phyloP scores from a whole-genome alignment of 2,888 invertebrate species.

The Silvanus unidentatus region DNA sequence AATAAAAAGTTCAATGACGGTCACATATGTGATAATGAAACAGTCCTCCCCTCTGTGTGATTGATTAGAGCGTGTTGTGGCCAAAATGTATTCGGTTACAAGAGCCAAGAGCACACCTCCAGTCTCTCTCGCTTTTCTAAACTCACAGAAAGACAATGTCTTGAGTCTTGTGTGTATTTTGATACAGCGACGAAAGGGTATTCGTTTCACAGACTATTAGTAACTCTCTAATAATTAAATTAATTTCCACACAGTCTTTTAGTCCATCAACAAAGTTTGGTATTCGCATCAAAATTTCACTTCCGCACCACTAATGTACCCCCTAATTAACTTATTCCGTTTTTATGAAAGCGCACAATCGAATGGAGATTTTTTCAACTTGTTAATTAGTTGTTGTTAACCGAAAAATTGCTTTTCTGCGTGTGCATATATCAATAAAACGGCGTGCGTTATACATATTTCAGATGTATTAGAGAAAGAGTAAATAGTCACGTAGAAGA shows the following conservation, averaged over 20 bases:
- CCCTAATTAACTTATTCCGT: conserved; percentile 18
- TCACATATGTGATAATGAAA: too few species aligned
- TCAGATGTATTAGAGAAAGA: conserved; percentile 13
- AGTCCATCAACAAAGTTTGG: conserved; percentile 21
- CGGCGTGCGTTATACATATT: too few species aligned
- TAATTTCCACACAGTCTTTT: conserved; percentile 31
- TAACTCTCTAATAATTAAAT: conserved; percentile 31
- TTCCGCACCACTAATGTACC: conserved; percentile 7
- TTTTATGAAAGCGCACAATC: too few species aligned
- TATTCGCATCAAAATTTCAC: conserved; percentile 6
- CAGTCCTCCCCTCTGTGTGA: too few species aligned
- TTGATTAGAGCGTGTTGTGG: too few species aligned
- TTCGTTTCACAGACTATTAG: conserved; percentile 34
- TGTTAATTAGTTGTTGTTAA: conserved; percentile 8
- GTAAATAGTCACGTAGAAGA: conserved; percentile 30
- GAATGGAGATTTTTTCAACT: too few species aligned
- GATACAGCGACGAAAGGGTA: conserved; percentile 30
- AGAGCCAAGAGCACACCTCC: too few species aligned
- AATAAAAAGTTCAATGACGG: too few species aligned
- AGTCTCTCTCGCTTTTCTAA: too few species aligned
- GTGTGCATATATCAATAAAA: too few species aligned
- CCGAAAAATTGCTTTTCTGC: conserved; percentile 5
- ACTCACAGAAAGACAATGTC: too few species aligned
- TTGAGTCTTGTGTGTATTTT: conserved; percentile 14
- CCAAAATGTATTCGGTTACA: too few species aligned